phyloP scores from a whole-genome alignment of 2,797 vertebrate genomes.

The Chaetophractus vellerosus region DNA sequence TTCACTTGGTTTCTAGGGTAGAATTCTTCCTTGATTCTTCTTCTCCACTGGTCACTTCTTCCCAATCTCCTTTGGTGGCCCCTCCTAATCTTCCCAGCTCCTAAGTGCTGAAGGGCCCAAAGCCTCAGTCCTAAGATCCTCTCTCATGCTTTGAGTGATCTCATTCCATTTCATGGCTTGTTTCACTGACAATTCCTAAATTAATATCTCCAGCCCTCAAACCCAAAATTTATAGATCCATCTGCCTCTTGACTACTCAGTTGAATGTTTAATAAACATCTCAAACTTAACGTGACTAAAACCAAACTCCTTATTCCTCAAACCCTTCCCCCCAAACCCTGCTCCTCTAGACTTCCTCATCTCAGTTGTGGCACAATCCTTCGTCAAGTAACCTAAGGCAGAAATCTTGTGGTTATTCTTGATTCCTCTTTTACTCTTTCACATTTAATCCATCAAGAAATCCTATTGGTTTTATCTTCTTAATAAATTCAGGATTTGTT shows the following conservation, averaged over 20 bases:
- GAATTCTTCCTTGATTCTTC: conserved; percentile 8
- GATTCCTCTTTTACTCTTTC: conserved; percentile 33
- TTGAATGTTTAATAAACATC: conserved; percentile 32
- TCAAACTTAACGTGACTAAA: conserved; percentile 39
- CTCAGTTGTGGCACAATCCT: not conserved
- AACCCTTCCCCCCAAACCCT: not conserved
- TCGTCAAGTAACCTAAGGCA: not conserved
- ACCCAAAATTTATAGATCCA: not conserved
- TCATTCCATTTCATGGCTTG: not conserved
- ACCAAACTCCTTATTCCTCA: conserved; percentile 3
- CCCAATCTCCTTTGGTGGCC: not conserved
- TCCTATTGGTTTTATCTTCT: conserved; percentile 33
- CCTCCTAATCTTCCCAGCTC: not conserved
- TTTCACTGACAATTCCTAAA: conserved; percentile 38
- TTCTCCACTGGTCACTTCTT: conserved; percentile 21
- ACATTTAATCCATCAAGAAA: not conserved
- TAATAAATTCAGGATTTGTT: conserved; percentile 25
- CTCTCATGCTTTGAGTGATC: not conserved
- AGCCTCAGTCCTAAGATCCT: not conserved
- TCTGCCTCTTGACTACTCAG: not conserved
- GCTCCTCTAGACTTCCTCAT: not conserved
- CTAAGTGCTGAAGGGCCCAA: not conserved
- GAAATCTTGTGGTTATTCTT: not conserved
- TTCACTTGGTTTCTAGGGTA: not conserved
- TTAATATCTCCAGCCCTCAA: not conserved